A percentile compares a stretch with the other conserved stretches of the same genome.
Conservation (phyloP, 1,140 invertebrate genomes). For the Meloidogyne exigua region DNA sequence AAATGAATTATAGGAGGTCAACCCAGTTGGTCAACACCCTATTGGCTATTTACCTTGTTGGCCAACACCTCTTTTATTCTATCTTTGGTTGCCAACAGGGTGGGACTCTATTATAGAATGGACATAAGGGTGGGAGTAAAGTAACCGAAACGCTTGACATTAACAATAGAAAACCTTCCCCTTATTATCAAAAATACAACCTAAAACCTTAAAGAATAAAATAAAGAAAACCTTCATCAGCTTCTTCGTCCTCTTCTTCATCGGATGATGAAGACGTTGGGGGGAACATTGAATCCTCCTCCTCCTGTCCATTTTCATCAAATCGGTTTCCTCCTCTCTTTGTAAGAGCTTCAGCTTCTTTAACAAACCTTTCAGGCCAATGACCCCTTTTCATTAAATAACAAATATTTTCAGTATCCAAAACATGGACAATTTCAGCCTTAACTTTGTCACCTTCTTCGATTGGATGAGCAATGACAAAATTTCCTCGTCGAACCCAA, state of each 20-base stretch:
- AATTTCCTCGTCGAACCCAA: slow-evolving; percentile 41
- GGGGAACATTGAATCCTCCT: slow-evolving; percentile 18
- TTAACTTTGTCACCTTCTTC: slow-evolving; percentile 47
- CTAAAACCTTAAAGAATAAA: neutral
- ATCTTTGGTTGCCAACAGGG: too few species aligned
- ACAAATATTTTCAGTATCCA: slow-evolving; percentile 38
- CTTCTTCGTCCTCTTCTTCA: neutral
- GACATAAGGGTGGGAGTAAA: too few species aligned
- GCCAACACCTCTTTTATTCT: too few species aligned
- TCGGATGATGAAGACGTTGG: neutral
- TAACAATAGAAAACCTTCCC: too few species aligned
- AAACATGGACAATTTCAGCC: slow-evolving; percentile 40
- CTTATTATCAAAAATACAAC: too few species aligned
- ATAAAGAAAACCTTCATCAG: neutral
- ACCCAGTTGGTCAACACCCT: too few species aligned
- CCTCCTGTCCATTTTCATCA: neutral
- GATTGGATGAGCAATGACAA: slow-evolving; percentile 40
- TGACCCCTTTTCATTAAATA: slow-evolving; percentile 8
- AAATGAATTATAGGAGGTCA: too few species aligned
- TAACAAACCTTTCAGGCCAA: slow-evolving; percentile 27
- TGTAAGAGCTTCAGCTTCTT: slow-evolving; percentile 9
- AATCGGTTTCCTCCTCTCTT: neutral
- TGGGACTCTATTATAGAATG: too few species aligned
- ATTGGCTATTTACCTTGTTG: too few species aligned
- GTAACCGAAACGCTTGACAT: too few species aligned